These are phyloP conservation scores for Cryptotermes secundus DNA, from an alignment of 1,140 invertebrate genomes.

Conservation along the genomic window DNA sequence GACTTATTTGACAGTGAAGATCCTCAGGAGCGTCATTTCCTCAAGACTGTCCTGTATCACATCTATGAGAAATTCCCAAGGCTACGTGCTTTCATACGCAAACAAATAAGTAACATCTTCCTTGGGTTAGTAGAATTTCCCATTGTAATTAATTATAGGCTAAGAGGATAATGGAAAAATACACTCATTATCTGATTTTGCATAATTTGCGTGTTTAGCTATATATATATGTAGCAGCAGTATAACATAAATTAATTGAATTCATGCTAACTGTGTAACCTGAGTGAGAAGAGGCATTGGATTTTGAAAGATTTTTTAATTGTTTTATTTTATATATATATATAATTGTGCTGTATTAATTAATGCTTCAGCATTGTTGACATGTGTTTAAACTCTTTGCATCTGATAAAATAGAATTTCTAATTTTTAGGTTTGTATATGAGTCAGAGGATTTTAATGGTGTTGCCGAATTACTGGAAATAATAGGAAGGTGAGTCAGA, in stretches of 20 bases:
- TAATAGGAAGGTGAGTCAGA: conserved; percentile 76
- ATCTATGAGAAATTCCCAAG: conserved; percentile 99
- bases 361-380: too few species aligned
- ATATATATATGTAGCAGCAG: too few species aligned
- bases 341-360: too few species aligned
- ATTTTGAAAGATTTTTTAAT: too few species aligned
- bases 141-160: neutral
- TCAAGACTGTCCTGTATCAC: conserved; percentile 98
- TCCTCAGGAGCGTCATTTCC: conserved; percentile 96
- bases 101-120: conserved; percentile 99
- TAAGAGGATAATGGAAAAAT: neutral
- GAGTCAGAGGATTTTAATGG: conserved; percentile 99
- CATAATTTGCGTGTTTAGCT: too few species aligned
- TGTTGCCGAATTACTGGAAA: conserved; percentile 97
- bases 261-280: too few species aligned
- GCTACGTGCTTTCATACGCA: conserved; percentile 96
- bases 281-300: too few species aligned
- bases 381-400: too few species aligned
- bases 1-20: conserved; percentile 99
- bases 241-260: too few species aligned
- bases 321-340: too few species aligned
- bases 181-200: too few species aligned
- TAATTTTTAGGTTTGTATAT: conserved; percentile 91
- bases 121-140: conserved; percentile 58
- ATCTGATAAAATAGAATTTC: conserved; percentile 26